These are phyloP conservation scores for Drosophila erecta DNA, from an alignment of 1,140 invertebrate genomes.

Conservation along the genomic window DNA sequence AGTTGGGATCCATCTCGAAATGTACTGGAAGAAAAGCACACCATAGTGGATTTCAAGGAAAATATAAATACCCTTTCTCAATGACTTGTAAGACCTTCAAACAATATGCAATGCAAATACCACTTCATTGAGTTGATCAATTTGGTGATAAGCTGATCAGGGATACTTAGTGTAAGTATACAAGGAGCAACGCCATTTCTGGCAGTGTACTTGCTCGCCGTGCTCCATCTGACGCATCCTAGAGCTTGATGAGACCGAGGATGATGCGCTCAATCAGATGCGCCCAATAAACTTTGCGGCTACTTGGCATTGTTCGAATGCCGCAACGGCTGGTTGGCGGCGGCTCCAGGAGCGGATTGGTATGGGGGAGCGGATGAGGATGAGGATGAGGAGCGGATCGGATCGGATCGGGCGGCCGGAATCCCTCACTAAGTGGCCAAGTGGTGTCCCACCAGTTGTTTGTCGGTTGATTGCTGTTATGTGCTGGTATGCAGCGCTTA, in stretches of 20 bases:
- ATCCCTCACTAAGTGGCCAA: slow-evolving; percentile 58
- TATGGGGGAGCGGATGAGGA: background rate
- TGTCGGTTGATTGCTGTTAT: slow-evolving; percentile 73
- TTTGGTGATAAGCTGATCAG: too few species aligned
- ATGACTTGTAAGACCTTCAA: too few species aligned
- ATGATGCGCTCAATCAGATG: slow-evolving; percentile 65
- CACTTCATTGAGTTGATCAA: too few species aligned
- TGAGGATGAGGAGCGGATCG: background rate
- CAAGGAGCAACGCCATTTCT: background rate
- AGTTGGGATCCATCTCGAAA: slow-evolving; percentile 4
- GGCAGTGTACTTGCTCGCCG: background rate
- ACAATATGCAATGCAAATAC: too few species aligned
- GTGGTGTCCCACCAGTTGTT: slow-evolving; percentile 67
- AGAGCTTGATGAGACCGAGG: slow-evolving; percentile 13
- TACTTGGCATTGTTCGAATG: slow-evolving; percentile 72
- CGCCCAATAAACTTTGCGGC: slow-evolving; percentile 73
- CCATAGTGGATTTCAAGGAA: too few species aligned
- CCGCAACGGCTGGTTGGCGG: slow-evolving; percentile 15
- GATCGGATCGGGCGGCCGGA: slow-evolving; percentile 10
- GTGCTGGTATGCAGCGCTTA: slow-evolving; percentile 74
- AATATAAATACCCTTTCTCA: too few species aligned
- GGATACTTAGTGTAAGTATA: too few species aligned
- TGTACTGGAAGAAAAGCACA: background rate
- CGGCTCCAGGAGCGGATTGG: background rate
- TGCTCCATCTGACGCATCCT: slow-evolving; percentile 12